Base-by-base conservation (phyloP, 2,797 vertebrate genomes). In the Antrozous pallidus region DNA sequence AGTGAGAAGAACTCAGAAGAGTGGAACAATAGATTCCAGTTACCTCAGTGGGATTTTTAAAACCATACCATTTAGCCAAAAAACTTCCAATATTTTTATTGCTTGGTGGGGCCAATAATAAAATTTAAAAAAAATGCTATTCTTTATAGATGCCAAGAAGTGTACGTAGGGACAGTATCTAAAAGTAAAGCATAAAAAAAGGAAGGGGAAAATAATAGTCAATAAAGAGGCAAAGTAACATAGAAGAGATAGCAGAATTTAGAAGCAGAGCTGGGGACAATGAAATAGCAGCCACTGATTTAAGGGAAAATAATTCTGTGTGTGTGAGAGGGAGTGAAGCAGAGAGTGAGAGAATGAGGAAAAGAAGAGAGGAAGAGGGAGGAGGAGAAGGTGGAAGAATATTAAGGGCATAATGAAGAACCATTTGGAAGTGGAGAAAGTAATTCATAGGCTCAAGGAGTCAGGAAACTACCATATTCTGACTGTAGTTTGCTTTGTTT, bases 101-200 rank as follows among this genome's bases (percentile, higher is more conserved):
- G 31, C 82, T 31, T 82, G 38, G 28, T 88, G 45, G 75, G 80
- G 11, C 67, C 22, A 86, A 16, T 49, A 83, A 28, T 65, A 77
- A 47, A 78, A 63, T 69, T 45, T 67, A 88, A 78, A 89, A 22
- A 38, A 54, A 87, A 90, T 79, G 5, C 85, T 36, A 1, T 92
- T 92, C n/a, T 38, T 84, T 33, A 22, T 67, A 80, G 22, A 69
- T 90, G 56, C 74, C 70, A 36, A 58, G 36, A 77, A 49, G 2
- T 81, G 0, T 88, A 78, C 18, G 81, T 88, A 81, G 45, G 45
- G 61, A 80, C 31, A 65, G 28, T 95, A 78, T 82, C 69, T 40
- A 78, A 82, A 69, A 82, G 61, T 61, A 70, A 71, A 88, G 2
- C 20, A 24, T 87, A 31, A 94, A 74, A 42, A 80, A 88, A 7